These are phyloP conservation scores for Bradypus variegatus DNA, from an alignment of 2,797 vertebrate species.

Conservation along the genomic window DNA sequence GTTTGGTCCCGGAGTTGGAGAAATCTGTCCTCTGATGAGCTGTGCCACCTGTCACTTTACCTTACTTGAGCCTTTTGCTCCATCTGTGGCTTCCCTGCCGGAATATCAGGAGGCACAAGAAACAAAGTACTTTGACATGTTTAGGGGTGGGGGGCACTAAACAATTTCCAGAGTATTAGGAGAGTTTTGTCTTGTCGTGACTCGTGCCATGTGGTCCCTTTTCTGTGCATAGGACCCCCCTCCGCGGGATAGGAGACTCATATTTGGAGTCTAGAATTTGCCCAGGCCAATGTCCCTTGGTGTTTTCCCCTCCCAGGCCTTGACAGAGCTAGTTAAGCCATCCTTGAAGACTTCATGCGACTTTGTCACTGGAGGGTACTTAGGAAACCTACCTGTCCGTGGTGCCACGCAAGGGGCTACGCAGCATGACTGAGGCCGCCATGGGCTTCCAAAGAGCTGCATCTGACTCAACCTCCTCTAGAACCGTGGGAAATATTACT, in stretches of 20 bases:
- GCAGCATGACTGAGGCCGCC: background rate
- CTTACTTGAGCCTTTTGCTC: background rate
- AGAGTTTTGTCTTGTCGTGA: background rate
- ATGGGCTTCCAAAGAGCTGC: background rate
- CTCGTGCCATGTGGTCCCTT: background rate
- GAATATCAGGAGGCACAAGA: background rate
- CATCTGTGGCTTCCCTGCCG: background rate
- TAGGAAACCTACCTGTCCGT: fast-evolving
- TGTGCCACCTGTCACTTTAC: background rate
- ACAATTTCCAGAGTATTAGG: background rate
- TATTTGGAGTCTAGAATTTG: background rate
- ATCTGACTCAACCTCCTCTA: background rate
- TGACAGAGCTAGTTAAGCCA: background rate
- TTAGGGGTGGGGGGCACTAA: background rate
- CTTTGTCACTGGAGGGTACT: background rate
- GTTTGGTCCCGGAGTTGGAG: background rate
- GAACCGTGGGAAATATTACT: background rate
- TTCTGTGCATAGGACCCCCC: background rate
- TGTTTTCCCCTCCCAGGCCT: background rate
- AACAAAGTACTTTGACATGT: background rate
- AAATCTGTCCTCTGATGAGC: background rate
- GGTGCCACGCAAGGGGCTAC: too few species aligned
- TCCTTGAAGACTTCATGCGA: background rate
- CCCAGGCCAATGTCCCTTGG: background rate
- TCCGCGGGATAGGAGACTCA: background rate